phyloP scores from a whole-genome alignment of 2,797 vertebrate genomes.

The Peromyscus nudipes region DNA sequence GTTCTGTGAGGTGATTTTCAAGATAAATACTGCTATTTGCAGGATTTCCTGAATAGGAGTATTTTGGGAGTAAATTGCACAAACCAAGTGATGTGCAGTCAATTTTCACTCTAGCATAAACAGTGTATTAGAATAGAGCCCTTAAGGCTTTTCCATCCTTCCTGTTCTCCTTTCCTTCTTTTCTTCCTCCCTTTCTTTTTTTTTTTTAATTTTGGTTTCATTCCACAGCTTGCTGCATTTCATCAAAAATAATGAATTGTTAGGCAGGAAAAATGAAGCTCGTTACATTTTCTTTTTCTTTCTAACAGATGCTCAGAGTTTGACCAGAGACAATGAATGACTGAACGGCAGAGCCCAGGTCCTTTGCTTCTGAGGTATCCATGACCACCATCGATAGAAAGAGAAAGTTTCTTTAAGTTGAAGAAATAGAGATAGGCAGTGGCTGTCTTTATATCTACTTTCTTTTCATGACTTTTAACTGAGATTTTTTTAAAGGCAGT shows the following conservation, averaged over 20 bases:
- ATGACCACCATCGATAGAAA: not conserved
- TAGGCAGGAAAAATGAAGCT: constrained; percentile 67
- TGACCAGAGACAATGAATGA: constrained; percentile 66
- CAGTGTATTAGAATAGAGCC: constrained; percentile 76
- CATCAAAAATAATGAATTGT: constrained; percentile 71
- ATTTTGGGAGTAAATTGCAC: constrained; percentile 78
- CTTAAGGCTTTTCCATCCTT: not conserved
- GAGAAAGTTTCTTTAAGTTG: not conserved
- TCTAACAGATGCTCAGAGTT: constrained; percentile 57
- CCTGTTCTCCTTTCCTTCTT: too few relatives aligned
- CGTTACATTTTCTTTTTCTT: constrained; percentile 13
- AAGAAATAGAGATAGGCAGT: not conserved
- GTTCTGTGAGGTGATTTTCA: constrained; percentile 82
- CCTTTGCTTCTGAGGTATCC: constrained; percentile 6
- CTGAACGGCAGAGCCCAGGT: not conserved
- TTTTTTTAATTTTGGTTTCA: constrained; percentile 57
- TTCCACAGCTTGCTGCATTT: constrained; percentile 76
- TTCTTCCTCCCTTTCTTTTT: not conserved
- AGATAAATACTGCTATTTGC: constrained; percentile 81
- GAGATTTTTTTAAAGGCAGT: not conserved
- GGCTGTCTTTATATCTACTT: not conserved
- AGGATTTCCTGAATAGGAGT: constrained; percentile 82
- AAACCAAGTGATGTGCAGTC: constrained; percentile 75
- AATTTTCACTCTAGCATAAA: constrained; percentile 78
- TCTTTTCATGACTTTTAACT: constrained; percentile 42